Conservation (phyloP, 2,888 invertebrate species). For the Rhamphomyia laevipes region DNA sequence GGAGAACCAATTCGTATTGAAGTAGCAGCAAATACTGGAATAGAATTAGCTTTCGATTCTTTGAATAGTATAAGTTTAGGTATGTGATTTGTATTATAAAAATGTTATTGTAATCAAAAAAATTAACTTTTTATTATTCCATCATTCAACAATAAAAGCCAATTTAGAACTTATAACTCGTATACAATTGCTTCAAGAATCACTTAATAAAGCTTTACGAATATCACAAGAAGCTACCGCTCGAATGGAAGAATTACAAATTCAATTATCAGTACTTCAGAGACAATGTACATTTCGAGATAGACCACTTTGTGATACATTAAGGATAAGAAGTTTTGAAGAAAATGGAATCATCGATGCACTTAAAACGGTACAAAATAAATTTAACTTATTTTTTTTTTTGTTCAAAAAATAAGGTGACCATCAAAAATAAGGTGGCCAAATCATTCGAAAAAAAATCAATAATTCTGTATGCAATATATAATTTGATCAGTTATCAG, state of each 20-base stretch:
- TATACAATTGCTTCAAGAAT: conserved; percentile 35
- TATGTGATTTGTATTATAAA: conserved; percentile 33
- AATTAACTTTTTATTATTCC: not conserved
- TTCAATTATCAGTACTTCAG: conserved; percentile 37
- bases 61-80: conserved; percentile 59
- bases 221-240: conserved; percentile 37
- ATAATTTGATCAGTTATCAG: too few relatives aligned
- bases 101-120: not conserved
- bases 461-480: too few relatives aligned
- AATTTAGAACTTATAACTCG: conserved; percentile 37
- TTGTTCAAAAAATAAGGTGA: too few relatives aligned
- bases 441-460: too few relatives aligned
- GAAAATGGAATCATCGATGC: conserved; percentile 38
- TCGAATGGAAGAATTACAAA: conserved; percentile 38
- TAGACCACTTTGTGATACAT: conserved; percentile 61
- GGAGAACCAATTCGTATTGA: conserved; percentile 68
- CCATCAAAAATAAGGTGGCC: too few relatives aligned
- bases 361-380: conserved; percentile 32
- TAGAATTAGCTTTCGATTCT: conserved; percentile 61
- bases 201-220: conserved; percentile 33
- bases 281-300: conserved; percentile 59
- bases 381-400: not conserved
- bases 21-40: conserved; percentile 59
- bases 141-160: conserved; percentile 17
- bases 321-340: conserved; percentile 59